Percentiles rank a stretch among this genome's conserved stretches.
Evolutionary conservation across 2,797 vertebrate species (phyloP).

Genomic region (Sebastiscus albofasciatus): DNA sequence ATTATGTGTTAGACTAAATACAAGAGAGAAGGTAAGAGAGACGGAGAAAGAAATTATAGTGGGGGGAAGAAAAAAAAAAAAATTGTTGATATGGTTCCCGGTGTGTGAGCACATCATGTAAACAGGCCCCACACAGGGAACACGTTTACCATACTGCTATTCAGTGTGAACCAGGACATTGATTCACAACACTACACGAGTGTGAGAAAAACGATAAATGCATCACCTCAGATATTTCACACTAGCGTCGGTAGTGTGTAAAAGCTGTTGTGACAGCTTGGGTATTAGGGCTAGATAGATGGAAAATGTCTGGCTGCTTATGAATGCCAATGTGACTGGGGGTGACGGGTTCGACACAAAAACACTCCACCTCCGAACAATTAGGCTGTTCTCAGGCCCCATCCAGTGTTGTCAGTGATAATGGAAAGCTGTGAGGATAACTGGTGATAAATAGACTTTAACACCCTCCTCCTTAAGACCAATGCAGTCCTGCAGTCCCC

Average conservation of each 20-base stretch:
- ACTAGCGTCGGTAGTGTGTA: constrained; percentile 77
- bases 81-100: constrained; percentile 64
- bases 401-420: constrained; percentile 82
- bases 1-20: constrained; percentile 24
- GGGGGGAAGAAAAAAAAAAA: background rate
- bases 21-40: background rate
- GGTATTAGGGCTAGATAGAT: constrained; percentile 80
- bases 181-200: constrained; percentile 81
- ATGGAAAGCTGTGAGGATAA: constrained; percentile 84
- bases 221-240: constrained; percentile 85
- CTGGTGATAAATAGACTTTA: constrained; percentile 84
- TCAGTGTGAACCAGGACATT: constrained; percentile 80
- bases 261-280: constrained; percentile 84
- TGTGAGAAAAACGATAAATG: constrained; percentile 84
- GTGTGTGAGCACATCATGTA: constrained; percentile 76
- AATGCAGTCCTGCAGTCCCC: constrained; percentile 78
- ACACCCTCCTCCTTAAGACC: constrained; percentile 81
- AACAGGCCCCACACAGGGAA: constrained; percentile 75
- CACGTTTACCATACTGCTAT: constrained; percentile 77
- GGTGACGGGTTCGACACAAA: constrained; percentile 80
- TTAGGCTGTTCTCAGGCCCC: constrained; percentile 81
- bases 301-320: constrained; percentile 81
- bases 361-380: constrained; percentile 83
- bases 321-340: constrained; percentile 79
- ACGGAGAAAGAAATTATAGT: background rate